phyloP scores from a whole-genome alignment of 2,113 vertebrate genomes.

The Montifringilla adamsi region DNA sequence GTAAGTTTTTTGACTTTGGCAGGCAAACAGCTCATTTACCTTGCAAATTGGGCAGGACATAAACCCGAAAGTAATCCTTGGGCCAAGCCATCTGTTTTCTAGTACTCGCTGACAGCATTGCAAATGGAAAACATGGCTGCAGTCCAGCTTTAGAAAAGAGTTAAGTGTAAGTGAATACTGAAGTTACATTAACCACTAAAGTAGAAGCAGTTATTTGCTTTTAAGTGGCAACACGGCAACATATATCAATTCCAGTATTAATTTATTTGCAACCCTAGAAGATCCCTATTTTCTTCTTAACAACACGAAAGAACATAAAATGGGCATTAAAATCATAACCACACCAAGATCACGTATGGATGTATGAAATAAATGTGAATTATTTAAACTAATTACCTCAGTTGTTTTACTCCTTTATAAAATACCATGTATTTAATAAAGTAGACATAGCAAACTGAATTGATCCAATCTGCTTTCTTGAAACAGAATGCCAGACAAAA shows the following conservation, averaged over 20 bases:
- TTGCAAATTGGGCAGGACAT: constrained; percentile 99
- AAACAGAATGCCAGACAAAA: not conserved
- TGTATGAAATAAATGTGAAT: not conserved
- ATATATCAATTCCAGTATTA: not conserved
- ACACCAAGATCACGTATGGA: not conserved
- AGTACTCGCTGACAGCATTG: constrained; percentile 94
- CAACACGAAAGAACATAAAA: not conserved
- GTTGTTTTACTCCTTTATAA: not conserved
- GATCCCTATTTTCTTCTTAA: not conserved
- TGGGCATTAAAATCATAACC: not conserved
- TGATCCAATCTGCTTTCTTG: not conserved
- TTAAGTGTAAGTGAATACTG: not conserved
- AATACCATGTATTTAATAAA: not conserved
- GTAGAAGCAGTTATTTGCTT: not conserved
- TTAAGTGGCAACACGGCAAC: not conserved
- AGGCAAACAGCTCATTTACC: constrained; percentile 70
- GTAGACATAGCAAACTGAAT: not conserved
- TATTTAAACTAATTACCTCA: not conserved
- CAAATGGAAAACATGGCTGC: constrained; percentile 97
- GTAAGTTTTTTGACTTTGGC: not conserved
- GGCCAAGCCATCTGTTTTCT: constrained; percentile 97
- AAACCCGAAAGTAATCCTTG: constrained; percentile 97
- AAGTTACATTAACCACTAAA: not conserved
- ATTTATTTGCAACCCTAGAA: not conserved
- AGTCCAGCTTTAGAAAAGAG: constrained; percentile 85